Base-by-base conservation (phyloP, 2,113 vertebrate species). In the Actinemys pallida region DNA sequence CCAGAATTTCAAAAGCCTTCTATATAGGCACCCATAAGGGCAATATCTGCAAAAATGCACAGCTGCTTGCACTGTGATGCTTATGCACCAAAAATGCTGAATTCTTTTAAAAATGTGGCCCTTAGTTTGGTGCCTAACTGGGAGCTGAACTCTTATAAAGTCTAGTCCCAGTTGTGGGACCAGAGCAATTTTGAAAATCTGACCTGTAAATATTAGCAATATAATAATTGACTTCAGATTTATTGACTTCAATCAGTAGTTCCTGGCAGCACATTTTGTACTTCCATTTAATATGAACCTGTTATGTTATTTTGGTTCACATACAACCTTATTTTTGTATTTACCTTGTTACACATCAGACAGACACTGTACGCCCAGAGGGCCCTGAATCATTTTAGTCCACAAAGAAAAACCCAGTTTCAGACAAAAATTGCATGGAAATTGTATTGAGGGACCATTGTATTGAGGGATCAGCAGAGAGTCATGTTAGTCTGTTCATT, bases 41-140 rank as follows among this genome's bases (percentile, higher is more conserved):
- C 31, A 85, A 81, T 81, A 92, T 91, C 92, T 75, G 89, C 75
- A 50, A n/a, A 93, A 91, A 86, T 93, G 89, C 86, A 93, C 92
- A 87, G 89, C 93, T 91, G 87, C 93, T 94, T 86, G 81, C 88
- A 35, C 56, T 65, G 42, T 88, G 92, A 95, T 95, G 91, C 93
- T 96, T 92, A 93, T 91, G 88, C 89, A 96, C 93, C 94, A 90
- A 95, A 93, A 96, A 75, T 2, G 25, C 42, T 47, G 75, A 27
- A 12, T 27, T 47, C 6, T 78, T 78, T 76, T 78, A 4, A 47
- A 78, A 47, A 78, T 25, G 22, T 47, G 39, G 75, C 75, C 42
- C 42, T 76, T 45, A 10, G 10, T 78, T 78, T 78, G 10, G 22
- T 78, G 11, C 45, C 25, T 78, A 45, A 24, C 7, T 29, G 65